Evolutionary conservation across 1,140 invertebrate species (phyloP), one percentile per base, ranked within the genome.

Genomic region (Cryptotermes secundus): DNA sequence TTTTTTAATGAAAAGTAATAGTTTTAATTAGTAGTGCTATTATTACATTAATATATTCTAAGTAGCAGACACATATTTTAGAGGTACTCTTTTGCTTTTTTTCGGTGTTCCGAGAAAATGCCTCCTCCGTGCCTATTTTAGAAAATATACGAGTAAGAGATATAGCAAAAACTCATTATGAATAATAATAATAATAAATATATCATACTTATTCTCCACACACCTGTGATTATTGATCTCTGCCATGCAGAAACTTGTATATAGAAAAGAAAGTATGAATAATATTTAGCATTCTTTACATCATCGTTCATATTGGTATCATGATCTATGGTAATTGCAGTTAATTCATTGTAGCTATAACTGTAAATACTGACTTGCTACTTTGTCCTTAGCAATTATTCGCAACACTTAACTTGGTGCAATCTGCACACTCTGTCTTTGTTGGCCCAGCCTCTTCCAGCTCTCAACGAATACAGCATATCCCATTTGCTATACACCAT

Each of bases 141-240:
- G 59, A 72, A 72, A 49, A 19, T 19, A 49, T 49, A 49, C 16
- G 12, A 49, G 45, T 49, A 19, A 49, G 14, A 19, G 12, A 49
- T 49, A 49, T 72, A n/a, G 31, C 26, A 72, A 7, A 26, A 72
- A 72, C 59, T 72, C 59, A 72, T 72, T n/a, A 72, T 49, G 0
- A 49, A 49, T 49, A 49, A 49, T 49, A 49, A 19, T 19, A 49
- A 49, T 49, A 49, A 49, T 49, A 49, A 14, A 49, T 12, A 49
- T 72, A 72, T 72, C 59, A n/a, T 72, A 72, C 59, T 72, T 72
- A 72, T 72, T 72, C 59, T 72, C n/a, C 59, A 72, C 59, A 72
- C 59, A 72, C 59, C 59, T 72, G 59, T 72, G 59, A 72, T 72
- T 7, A 72, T 31, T 31, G n/a, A 72, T 72, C 26, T 72, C 59